Base-by-base conservation (phyloP, 2,888 invertebrate genomes). In the Anorthoa munda region DNA sequence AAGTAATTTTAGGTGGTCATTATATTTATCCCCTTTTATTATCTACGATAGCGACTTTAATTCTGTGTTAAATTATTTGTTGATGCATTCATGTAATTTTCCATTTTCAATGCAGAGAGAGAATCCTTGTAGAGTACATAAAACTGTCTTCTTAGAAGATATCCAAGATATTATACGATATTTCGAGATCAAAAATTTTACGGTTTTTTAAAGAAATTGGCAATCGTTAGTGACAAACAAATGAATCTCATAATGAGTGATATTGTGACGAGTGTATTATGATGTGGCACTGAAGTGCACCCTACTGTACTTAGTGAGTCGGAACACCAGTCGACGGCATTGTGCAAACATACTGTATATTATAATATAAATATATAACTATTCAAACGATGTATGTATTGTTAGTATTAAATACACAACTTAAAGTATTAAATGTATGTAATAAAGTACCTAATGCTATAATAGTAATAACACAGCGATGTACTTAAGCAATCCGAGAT, bases 401-500 rank as follows among this genome's bases (percentile, higher is more conserved):
- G 91, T 93, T 95, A 95, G 95, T 95, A 94, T 95, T 91, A 86
- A 94, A 94, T 94, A 95, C 93, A 93, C 92, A 92, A 93, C 89
- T 88, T 93, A 92, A 94, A 94, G 94, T 93, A 92, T 93, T 94
- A 94, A 92, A 92, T 92, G 91, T 92, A 93, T 93, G 92, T 91
- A 91, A 88, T 90, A 91, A 91, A 92, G 91, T 94, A 95, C 92
- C 90, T 94, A 92, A 92, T 91, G 93, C 94, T 94, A 93, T 90
- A 91, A 92, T 93, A 94, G 90, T 89, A 90, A 90, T 90, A 77
- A 86, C 75, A 90, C 89, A 94, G 93, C 93, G 90, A 93, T 93
- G 95, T 95, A 95, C 94, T 95, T 95, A 95, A 94, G 94, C 93
- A 94, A 95, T 93, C 93, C 88, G 91, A 92, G 90, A 92, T 87